phyloP scores from a whole-genome alignment of 2,888 invertebrate species.

The Dicyrtoma fusca region DNA sequence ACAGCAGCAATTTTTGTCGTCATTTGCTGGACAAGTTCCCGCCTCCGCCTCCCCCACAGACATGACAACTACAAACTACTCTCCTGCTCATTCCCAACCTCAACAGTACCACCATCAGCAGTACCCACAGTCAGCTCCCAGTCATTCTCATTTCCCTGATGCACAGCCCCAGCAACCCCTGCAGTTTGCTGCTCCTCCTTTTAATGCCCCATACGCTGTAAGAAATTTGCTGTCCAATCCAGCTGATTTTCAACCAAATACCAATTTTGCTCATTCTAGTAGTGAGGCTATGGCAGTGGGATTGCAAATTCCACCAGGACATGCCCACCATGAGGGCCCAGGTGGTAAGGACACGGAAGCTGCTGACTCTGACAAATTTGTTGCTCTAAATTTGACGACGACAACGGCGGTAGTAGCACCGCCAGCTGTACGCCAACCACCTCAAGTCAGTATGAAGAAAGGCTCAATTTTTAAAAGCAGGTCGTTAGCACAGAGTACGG shows the following conservation, averaged over 20 bases:
- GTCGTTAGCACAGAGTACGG: constrained; percentile 65
- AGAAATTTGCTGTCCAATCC: constrained; percentile 50
- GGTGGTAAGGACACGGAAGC: not conserved
- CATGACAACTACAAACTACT: constrained; percentile 13
- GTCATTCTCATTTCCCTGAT: not conserved
- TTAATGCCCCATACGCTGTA: constrained; percentile 56
- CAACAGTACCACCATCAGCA: constrained; percentile 32
- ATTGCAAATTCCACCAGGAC: not conserved
- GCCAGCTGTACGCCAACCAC: not conserved
- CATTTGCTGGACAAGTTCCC: not conserved
- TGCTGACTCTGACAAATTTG: constrained; percentile 16
- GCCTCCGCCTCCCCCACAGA: not conserved
- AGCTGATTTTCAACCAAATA: constrained; percentile 14
- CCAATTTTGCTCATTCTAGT: not conserved
- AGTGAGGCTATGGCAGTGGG: not conserved
- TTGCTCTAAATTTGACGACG: constrained; percentile 24
- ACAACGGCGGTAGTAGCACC: not conserved
- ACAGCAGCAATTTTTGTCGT: not conserved
- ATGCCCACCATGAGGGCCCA: constrained; percentile 20
- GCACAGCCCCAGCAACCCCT: constrained; percentile 11
- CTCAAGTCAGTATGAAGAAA: constrained; percentile 65
- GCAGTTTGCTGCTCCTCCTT: constrained; percentile 38
- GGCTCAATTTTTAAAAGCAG: constrained; percentile 89
- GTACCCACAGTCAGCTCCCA: constrained; percentile 4
- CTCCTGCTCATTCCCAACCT: constrained; percentile 26